Conservation (phyloP, 2,888 invertebrate species). For the Germaria angustata region DNA sequence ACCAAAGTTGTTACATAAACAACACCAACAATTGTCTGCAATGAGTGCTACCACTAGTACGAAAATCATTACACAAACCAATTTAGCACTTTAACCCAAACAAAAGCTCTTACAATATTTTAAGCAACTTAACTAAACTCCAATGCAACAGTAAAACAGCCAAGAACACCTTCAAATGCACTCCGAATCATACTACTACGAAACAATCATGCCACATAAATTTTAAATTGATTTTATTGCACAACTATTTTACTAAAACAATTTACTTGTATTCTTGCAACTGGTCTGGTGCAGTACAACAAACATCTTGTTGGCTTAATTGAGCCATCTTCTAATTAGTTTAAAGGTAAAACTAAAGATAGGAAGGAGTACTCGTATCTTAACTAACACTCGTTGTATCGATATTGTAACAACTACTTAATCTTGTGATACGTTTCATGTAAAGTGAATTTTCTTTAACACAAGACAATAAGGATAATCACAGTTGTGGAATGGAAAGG, state of each 20-base stretch:
- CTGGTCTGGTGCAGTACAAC: constrained; percentile 69
- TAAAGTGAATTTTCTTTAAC: neutral
- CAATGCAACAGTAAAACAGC: neutral
- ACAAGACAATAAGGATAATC: neutral
- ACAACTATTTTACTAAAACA: constrained; percentile 40
- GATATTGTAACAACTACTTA: constrained; percentile 22
- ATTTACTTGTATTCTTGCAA: constrained; percentile 48
- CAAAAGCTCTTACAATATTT: constrained; percentile 34
- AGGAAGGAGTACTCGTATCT: neutral
- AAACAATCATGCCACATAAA: constrained; percentile 55
- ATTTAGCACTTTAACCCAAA: constrained; percentile 47
- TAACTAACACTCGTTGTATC: constrained; percentile 28
- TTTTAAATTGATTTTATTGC: constrained; percentile 56
- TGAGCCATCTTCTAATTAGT: constrained; percentile 74
- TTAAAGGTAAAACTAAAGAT: constrained; percentile 27
- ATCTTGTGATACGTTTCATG: neutral
- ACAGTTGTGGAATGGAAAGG: neutral
- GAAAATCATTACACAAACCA: constrained; percentile 34
- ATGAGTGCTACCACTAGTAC: neutral
- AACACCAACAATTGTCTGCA: neutral
- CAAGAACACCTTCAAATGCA: neutral
- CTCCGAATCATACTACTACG: constrained; percentile 16
- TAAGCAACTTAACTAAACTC: constrained; percentile 18
- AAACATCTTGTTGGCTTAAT: constrained; percentile 72
- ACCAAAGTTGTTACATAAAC: constrained; percentile 32